A percentile compares a stretch with the other conserved stretches of the same genome.
These are phyloP conservation scores for Parazoanthus atlanticus DNA, from an alignment of 92 coral and sea anemone genomes.

Conservation along the genomic window DNA sequence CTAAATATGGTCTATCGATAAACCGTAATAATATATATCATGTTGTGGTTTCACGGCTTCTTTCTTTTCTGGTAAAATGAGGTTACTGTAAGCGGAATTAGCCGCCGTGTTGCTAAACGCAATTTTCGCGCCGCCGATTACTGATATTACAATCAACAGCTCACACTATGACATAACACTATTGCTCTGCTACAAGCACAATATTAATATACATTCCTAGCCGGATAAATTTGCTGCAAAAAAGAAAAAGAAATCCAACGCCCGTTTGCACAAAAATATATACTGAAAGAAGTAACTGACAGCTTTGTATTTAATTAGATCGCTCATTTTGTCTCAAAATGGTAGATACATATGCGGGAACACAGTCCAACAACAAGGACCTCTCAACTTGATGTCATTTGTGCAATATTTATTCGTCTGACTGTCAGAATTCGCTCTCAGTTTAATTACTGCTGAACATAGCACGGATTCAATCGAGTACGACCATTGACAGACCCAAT, in stretches of 20 bases:
- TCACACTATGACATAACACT: too few species aligned
- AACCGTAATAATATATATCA: background rate
- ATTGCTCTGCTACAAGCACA: background rate
- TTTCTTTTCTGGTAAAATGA: background rate
- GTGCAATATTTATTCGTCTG: background rate
- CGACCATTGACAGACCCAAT: background rate
- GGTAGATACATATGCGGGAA: background rate
- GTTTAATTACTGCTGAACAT: background rate
- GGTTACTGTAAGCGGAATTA: background rate
- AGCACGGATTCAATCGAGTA: background rate
- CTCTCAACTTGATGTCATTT: background rate
- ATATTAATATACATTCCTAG: background rate
- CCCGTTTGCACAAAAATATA: background rate
- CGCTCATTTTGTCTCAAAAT: background rate
- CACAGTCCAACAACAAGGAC: background rate
- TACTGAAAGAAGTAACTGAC: background rate
- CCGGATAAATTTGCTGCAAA: background rate
- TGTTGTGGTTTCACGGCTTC: background rate
- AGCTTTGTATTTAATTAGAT: background rate
- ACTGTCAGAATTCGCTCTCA: background rate
- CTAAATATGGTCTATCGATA: too few species aligned
- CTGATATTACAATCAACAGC: too few species aligned
- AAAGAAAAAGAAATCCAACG: background rate
- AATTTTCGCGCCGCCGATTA: background rate
- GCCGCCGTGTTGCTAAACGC: background rate